A percentile compares a stretch with the other conserved stretches of the same genome.
Conservation (phyloP, 92 coral and sea anemone genomes). For the Micromussa lordhowensis region DNA sequence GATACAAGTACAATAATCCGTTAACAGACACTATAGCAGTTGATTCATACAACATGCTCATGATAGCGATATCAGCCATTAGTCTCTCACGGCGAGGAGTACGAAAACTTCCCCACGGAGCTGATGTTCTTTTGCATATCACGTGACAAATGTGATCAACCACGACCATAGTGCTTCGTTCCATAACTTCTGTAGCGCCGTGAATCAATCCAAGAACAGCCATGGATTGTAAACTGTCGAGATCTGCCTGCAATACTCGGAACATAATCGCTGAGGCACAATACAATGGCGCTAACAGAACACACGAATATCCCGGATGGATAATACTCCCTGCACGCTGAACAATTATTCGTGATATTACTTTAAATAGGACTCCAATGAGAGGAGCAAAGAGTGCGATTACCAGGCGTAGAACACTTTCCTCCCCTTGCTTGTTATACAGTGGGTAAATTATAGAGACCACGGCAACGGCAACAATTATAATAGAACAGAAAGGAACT, state of each 20-base stretch:
- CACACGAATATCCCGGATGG: slow-evolving; percentile 35
- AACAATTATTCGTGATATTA: slow-evolving; percentile 16
- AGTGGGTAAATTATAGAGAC: neutral
- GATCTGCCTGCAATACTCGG: neutral
- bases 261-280: neutral
- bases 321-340: slow-evolving; percentile 25
- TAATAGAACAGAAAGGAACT: neutral
- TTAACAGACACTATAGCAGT: slow-evolving; percentile 9
- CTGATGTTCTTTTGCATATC: slow-evolving; percentile 22
- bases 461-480: neutral
- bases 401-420: neutral
- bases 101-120: slow-evolving; percentile 60
- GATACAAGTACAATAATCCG: slow-evolving; percentile 2
- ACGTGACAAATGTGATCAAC: slow-evolving; percentile 17
- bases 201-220: neutral
- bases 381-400: slow-evolving; percentile 9
- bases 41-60: slow-evolving; percentile 54
- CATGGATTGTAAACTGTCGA: neutral
- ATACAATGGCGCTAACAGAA: neutral
- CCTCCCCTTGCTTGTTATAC: neutral
- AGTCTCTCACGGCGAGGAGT: slow-evolving; percentile 54
- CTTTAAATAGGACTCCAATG: slow-evolving; percentile 15
- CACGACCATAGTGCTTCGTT: too few relatives aligned
- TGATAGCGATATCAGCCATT: slow-evolving; percentile 38
- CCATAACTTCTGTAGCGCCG: too few relatives aligned